Percentiles rank a stretch among this genome's conserved stretches.
Conservation (phyloP, 2,888 invertebrate genomes). For the Hypomecis atomaria region DNA sequence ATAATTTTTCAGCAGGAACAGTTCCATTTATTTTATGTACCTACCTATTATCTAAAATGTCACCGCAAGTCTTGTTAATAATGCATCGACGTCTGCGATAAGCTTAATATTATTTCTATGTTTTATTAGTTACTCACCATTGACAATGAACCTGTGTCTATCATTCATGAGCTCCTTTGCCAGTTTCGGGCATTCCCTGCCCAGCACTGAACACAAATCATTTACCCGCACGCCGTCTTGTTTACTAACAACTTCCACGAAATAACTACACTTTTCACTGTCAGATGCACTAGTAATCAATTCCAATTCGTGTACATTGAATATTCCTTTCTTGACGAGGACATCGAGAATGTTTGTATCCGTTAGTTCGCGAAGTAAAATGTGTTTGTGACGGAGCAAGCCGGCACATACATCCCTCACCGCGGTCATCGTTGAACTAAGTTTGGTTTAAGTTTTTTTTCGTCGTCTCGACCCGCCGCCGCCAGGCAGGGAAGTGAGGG, state of each 20-base stretch:
- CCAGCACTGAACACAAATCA: constrained; percentile 86
- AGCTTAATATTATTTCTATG: neutral
- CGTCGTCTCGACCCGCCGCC: neutral
- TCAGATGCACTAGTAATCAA: constrained; percentile 75
- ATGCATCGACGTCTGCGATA: neutral
- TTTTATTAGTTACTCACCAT: constrained; percentile 60
- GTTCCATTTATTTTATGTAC: too few species aligned
- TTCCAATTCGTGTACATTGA: constrained; percentile 86
- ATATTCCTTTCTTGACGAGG: constrained; percentile 87
- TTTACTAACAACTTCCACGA: constrained; percentile 86
- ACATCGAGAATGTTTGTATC: constrained; percentile 86
- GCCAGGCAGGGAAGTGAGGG: neutral
- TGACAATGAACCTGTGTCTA: constrained; percentile 79
- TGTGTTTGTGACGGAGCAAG: constrained; percentile 85
- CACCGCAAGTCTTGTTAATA: neutral
- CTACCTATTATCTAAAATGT: too few species aligned
- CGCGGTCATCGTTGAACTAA: constrained; percentile 81
- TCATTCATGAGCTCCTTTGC: constrained; percentile 86
- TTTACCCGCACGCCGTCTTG: constrained; percentile 85
- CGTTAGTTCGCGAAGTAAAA: constrained; percentile 85
- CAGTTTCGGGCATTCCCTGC: constrained; percentile 86
- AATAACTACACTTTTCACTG: constrained; percentile 84
- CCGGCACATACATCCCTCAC: constrained; percentile 85
- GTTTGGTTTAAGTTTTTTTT: constrained; percentile 13
- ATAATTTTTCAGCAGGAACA: too few species aligned